Base-by-base conservation (phyloP, 2,888 invertebrate species). In the Eudemis profundana region DNA sequence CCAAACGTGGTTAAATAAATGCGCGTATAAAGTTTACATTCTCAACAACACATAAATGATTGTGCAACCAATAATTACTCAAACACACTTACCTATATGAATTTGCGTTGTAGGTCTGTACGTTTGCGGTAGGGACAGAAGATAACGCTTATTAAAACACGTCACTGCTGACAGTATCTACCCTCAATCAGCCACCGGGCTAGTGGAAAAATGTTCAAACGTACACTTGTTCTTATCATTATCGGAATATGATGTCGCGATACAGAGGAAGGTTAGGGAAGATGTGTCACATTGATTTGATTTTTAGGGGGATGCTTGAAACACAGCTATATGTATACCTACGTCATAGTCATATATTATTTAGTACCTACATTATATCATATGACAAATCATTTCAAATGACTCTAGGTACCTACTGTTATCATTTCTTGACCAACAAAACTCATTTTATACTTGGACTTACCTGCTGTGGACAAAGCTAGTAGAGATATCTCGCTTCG, bases 71-170 rank as follows among this genome's bases (percentile, higher is more conserved):
- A 56, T 62, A 62, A 62, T 54, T 47, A 46, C 44, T 62, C 17
- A 17, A 21, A 44, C 36, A 53, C 23, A 49, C 62, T 44, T 10
- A 12, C n/a, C n/a, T 12, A 46, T 27, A 19, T 57, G 17, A 23
- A 21, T 21, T 12, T 21, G 19, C 27, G 17, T 23, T 27, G 27
- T 49, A 29, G 12, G 15, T 44, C 19, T 40, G 42, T 56, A 17
- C 36, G 49, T 56, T 47, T 47, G 65, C 51, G 64, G 67, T 68
- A 68, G 71, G 70, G 74, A 79, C 76, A 80, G 80, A 83, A 83
- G 90, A 90, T 91, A 91, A 82, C 82, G 85, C 89, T 90, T 90
- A 90, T 90, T 90, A 90, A 60, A 87, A 85, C 85, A 83, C 81
- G 89, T 89, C 90, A 87, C 78, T 84, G 70, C 72, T 79, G 90